Evolutionary conservation across 2,797 vertebrate genomes (phyloP).

Genomic region (Hirundo rustica): DNA sequence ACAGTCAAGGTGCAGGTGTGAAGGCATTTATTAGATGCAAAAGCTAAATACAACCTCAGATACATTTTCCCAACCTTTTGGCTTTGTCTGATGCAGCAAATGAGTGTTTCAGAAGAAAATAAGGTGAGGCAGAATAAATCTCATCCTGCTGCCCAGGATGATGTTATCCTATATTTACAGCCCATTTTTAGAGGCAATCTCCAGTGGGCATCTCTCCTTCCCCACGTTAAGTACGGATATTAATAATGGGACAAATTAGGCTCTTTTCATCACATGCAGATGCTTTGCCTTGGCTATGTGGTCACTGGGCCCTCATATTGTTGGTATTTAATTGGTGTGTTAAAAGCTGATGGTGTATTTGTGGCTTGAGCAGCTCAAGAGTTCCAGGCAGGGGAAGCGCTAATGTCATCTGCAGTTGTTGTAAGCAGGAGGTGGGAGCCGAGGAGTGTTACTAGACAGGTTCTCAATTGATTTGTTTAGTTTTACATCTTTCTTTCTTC

Average conservation of each 20-base stretch:
- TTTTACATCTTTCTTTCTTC: background rate
- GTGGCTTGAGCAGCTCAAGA: background rate
- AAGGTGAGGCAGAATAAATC: background rate
- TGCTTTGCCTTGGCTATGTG: background rate
- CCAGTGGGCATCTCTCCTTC: background rate
- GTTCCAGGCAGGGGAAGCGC: background rate
- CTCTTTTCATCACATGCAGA: background rate
- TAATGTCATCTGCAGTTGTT: background rate
- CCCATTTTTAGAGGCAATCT: background rate
- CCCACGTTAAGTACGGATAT: background rate
- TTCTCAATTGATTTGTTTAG: background rate
- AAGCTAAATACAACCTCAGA: background rate
- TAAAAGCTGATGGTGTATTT: background rate
- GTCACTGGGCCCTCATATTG: background rate
- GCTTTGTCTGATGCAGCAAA: background rate
- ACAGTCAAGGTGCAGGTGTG: background rate
- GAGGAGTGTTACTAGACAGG: background rate
- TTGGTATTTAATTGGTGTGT: background rate
- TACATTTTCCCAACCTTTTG: background rate
- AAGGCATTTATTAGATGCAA: background rate
- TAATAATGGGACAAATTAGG: background rate
- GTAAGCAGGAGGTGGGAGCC: background rate
- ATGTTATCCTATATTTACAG: background rate
- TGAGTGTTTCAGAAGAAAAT: background rate
- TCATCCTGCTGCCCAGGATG: background rate